Base-by-base conservation (phyloP, 2,888 invertebrate genomes). In the Aleiodes alternator region DNA sequence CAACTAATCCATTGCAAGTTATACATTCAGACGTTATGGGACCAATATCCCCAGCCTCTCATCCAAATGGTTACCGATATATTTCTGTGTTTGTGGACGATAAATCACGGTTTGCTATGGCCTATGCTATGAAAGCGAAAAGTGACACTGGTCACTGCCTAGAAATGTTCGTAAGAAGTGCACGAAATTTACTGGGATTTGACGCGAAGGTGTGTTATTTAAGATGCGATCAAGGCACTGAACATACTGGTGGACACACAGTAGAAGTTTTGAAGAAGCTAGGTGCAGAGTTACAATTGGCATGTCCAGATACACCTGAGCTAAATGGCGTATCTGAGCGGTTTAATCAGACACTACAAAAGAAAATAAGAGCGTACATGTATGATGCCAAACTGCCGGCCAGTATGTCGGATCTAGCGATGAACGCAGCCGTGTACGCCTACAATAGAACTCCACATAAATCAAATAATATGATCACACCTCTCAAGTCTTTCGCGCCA, bases 371-470 rank as follows among this genome's bases (percentile, higher is more conserved):
- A 12, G 29, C 76, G n/a, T 74, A 73, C 64, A 78, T 80, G 75
- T 73, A 53, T 48, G 79, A 81, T 66, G 75, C 78, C 11, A 77
- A 70, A 48, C 64, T 75, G 55, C 78, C 77, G 14, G 61, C 76
- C 51, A 78, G 69, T 50, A 79, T 83, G 80, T 82, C 81, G 79
- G 79, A 80, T 56, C 57, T 82, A 59, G 81, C 82, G 6, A 38
- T 38, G 38, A 38, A 38, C 8, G 38, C 38, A 80, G 38, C 38
- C 38, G 38, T 38, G 38, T 38, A 38, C 38, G 38, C 5, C 6
- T 38, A 38, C 38, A 38, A 80, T 57, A 55, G 69, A 48, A 78
- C 79, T 16, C 77, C 76, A 16, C 76, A 77, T 16, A 80, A 78
- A 68, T 75, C 80, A 43, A 76, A 73, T 29, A 29, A 75, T 9